A percentile compares a stretch with the other conserved stretches of the same genome.
phyloP scores from a whole-genome alignment of 1,140 invertebrate genomes.

The Lutraria rhynchaena region DNA sequence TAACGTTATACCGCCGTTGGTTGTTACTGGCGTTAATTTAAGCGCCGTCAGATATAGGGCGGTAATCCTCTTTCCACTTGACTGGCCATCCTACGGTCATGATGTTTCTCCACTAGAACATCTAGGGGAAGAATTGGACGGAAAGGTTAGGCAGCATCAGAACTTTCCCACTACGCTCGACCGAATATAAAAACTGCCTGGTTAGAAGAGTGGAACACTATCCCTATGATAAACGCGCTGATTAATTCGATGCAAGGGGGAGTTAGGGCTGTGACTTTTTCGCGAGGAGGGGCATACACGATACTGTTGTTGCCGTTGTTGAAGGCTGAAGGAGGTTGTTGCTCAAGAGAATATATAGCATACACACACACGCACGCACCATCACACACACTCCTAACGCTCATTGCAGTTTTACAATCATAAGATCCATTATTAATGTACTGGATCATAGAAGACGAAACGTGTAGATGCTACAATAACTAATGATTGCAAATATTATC shows the following conservation, averaged over 20 bases:
- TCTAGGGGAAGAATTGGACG: conserved; percentile 18
- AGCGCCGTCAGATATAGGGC: not conserved
- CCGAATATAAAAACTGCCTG: not conserved
- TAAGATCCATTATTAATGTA: too few species aligned
- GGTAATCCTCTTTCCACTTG: not conserved
- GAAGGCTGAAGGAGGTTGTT: too few species aligned
- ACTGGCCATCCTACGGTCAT: conserved; percentile 26
- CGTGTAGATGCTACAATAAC: too few species aligned
- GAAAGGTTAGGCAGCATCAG: conserved; percentile 19
- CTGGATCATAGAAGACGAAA: too few species aligned
- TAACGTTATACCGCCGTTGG: conserved; percentile 5
- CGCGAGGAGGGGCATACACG: conserved; percentile 25
- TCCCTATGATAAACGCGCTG: conserved; percentile 11
- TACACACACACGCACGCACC: too few species aligned
- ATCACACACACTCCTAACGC: too few species aligned
- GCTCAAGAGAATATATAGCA: too few species aligned
- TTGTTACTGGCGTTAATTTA: conserved; percentile 3
- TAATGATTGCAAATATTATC: too few species aligned
- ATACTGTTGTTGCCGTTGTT: too few species aligned
- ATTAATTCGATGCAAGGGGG: conserved; percentile 29
- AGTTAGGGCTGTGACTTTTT: conserved; percentile 15
- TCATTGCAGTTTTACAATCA: too few species aligned
- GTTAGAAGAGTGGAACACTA: conserved; percentile 34
- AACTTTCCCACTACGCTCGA: not conserved
- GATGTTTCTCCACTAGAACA: conserved; percentile 14